Base-by-base conservation (phyloP, 2,113 vertebrate species). In the Calonectris borealis region DNA sequence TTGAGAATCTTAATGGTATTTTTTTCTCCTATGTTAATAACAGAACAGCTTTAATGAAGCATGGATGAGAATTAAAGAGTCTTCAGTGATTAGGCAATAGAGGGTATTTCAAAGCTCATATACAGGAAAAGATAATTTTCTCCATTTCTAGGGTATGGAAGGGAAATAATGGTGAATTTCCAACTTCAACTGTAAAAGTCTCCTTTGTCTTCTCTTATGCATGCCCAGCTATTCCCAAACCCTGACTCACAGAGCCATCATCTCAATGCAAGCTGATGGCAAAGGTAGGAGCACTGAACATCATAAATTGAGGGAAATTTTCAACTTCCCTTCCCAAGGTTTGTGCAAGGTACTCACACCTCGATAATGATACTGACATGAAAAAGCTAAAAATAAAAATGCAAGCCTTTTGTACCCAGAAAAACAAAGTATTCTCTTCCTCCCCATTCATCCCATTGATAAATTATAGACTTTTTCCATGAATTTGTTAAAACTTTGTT, bases 301-400 rank as follows among this genome's bases (percentile, higher is more conserved):
- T 10, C 16, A 32, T 9, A 46, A 62, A 84, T 4, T 11, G 11
- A 83, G 6, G 20, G 7, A 46, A 64, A 15, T 52, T 86, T 62
- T 72, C 27, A 76, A 44, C 16, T 65, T 92, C 26, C n/a, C 40
- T 62, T 71, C 54, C 27, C 42, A 60, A 83, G 36, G 9, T 49
- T 52, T 73, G 21, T 64, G 29, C 55, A 65, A 86, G 13, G 29
- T 69, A 54, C 3, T 49, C 24, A 12, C 9, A 77, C 29, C 11
- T 58, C 0, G 0, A 65, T 14, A 80, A 57, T 18, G 21, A 82
- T 3, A 88, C 6, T 32, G 32, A 70, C 9, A 16, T 17, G 16
- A 57, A 81, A 93, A 81, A 65, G 7, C 8, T 66, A 48, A 58
- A 78, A 81, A 16, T 4, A n/a, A 51, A 55, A 81, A 10, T 5